Base-by-base conservation (phyloP, 2,113 vertebrate genomes). In the Mola mola region DNA sequence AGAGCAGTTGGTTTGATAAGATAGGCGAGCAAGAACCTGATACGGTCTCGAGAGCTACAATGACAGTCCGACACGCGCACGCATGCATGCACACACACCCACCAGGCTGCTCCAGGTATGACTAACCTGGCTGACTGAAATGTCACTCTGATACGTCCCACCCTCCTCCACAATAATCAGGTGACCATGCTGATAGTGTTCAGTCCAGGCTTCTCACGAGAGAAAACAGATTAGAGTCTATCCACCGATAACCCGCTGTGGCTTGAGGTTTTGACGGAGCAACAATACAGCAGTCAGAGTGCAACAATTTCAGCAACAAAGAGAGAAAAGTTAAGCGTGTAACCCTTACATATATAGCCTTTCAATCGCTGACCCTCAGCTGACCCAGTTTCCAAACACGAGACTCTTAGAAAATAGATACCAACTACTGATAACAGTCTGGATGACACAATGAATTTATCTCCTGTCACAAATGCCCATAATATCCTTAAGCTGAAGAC, bases 1-100 rank as follows among this genome's bases (percentile, higher is more conserved):
- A 79, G 83, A 75, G 67, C 78, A 78, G 74, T 79, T 75, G 42
- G 34, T 8, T 46, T 79, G 89, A 92, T 91, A 92, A 90, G 86
- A 87, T 86, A 86, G 72, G 78, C 26, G 7, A 69, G 26, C 48
- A 15, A 49, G 34, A 22, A 28, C 41, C 83, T 87, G 86, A 89
- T 88, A 90, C 12, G 48, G 80, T 87, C 72, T 79, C 86, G 75
- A 81, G 15, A 78, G 81, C 70, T 69, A 86, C 78, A 87, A 69
- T 82, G 3, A 61, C 56, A 15, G 13, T 17, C 38, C 16, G 4
- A 29, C 37, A 22, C 44, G 21, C 34, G 6, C 31, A 25, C 31
- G 7, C 53, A 34, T 26, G 13, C 40, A 34, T 29, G 8, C 40
- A 46, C 50, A 31, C 43, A 36, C 59, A 57, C 53, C 43, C 33